Evolutionary conservation across 1,140 invertebrate genomes (phyloP), one percentile per base, ranked within the genome.

Genomic region (Camponotus vicinus): DNA sequence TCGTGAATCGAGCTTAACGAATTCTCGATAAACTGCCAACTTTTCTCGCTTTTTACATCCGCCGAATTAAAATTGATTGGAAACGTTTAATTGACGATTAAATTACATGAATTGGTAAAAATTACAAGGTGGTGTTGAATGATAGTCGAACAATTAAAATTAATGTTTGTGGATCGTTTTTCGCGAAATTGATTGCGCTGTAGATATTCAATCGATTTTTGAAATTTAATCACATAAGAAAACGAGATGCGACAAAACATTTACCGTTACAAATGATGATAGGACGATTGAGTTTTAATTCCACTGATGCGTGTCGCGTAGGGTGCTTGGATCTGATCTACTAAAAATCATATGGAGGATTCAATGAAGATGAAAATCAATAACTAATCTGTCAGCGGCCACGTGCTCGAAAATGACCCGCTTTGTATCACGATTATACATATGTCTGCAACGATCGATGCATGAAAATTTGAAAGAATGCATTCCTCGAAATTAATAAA

Each of bases 31-130:
- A 57, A 83, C n/a, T 15, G 49, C 15, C 78, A 40, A 42, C 37
- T 45, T 83, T 34, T 15, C 27, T 27, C 40, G 27, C 32, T 63
- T 83, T 75, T 83, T 75, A 63, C 42, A 37, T 75, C 21, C 69
- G 21, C 21, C 45, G 37, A 42, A 49, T 49, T 55, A 82, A 71
- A 82, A 61, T n/a, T 18, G 40, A 15, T 55, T 73, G 69, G 69
- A 49, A 75, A 61, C 69, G 79, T 82, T 82, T 83, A 83, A 83
- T 83, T 83, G 79, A 69, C 69, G 42, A 83, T 83, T 83, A 40
- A 83, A 83, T 83, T 73, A 83, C 55, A 55, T 40, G 67, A 73
- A 82, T 71, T 45, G 79, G 61, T 82, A 52, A 40, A 59, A 73
- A 69, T 73, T 61, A 52, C 55, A 52, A 73, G 55, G 66, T 11